Percentiles rank a stretch among this genome's conserved stretches.
These are phyloP conservation scores for Acanthoscelides obtectus DNA, from an alignment of 2,888 invertebrate genomes.

Conservation along the genomic window DNA sequence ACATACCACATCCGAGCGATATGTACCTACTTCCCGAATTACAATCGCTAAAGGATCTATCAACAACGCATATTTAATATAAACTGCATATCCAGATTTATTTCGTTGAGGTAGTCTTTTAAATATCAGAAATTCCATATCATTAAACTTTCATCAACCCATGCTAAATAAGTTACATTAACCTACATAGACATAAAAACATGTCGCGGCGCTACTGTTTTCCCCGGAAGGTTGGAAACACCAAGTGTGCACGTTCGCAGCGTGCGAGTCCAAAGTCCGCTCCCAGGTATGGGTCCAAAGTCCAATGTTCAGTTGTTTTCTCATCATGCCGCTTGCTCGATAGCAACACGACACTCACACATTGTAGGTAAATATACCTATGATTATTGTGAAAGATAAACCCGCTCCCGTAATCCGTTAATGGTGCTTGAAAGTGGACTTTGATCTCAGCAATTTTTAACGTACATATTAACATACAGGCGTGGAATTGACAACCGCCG, in stretches of 20 bases:
- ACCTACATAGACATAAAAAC: no score
- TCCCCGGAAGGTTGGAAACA: background rate
- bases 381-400: background rate
- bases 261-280: constrained; percentile 40
- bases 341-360: background rate
- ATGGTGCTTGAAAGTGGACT: background rate
- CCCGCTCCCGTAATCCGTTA: background rate
- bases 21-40: no score
- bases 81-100: no score
- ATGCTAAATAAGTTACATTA: no score
- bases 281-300: constrained; percentile 36
- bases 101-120: no score
- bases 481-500: no score
- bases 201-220: background rate
- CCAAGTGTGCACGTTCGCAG: background rate
- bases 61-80: no score
- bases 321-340: constrained; percentile 3
- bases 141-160: no score
- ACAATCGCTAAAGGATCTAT: no score
- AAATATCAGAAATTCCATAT: no score
- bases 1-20: no score
- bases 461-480: no score
- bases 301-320: constrained; percentile 33
- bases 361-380: background rate
- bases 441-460: background rate